These are phyloP conservation scores for Sialis fuliginosa DNA, from an alignment of 2,888 invertebrate genomes.

Conservation along the genomic window DNA sequence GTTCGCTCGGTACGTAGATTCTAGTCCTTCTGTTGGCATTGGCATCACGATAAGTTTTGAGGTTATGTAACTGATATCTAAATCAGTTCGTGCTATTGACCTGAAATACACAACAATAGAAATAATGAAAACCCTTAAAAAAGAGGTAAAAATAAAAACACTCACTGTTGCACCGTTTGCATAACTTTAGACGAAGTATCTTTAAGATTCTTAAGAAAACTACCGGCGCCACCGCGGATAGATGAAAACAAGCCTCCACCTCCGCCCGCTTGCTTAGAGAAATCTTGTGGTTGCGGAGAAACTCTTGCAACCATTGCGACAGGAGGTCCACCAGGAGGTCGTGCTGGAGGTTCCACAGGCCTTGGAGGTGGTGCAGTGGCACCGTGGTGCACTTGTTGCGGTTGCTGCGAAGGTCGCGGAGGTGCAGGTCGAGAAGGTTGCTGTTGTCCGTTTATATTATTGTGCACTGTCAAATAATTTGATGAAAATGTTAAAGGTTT, in stretches of 20 bases:
- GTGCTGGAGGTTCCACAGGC: constrained; percentile 19
- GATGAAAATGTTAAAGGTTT: not conserved
- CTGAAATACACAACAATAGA: constrained; percentile 24
- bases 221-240: constrained; percentile 82
- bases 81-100: constrained; percentile 68
- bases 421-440: constrained; percentile 17
- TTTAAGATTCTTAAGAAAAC: constrained; percentile 81
- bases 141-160: not conserved
- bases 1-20: constrained; percentile 82
- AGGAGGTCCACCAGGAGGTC: constrained; percentile 17
- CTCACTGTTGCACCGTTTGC: constrained; percentile 85
- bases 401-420: constrained; percentile 16
- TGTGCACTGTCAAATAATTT: not conserved
- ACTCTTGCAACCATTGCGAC: not conserved
- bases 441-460: constrained; percentile 13
- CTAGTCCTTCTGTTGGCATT: constrained; percentile 84
- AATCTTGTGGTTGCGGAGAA: not conserved
- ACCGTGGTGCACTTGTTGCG: constrained; percentile 15
- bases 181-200: constrained; percentile 94
- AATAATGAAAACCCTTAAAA: constrained; percentile 4
- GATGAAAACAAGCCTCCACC: constrained; percentile 61
- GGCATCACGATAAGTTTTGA: constrained; percentile 87
- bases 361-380: constrained; percentile 23
- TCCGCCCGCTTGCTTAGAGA: not conserved
- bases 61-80: constrained; percentile 86